A percentile compares a stretch with the other conserved stretches of the same genome.
These are phyloP conservation scores for Apoda limacodes DNA, from an alignment of 2,888 invertebrate species.

Conservation along the genomic window DNA sequence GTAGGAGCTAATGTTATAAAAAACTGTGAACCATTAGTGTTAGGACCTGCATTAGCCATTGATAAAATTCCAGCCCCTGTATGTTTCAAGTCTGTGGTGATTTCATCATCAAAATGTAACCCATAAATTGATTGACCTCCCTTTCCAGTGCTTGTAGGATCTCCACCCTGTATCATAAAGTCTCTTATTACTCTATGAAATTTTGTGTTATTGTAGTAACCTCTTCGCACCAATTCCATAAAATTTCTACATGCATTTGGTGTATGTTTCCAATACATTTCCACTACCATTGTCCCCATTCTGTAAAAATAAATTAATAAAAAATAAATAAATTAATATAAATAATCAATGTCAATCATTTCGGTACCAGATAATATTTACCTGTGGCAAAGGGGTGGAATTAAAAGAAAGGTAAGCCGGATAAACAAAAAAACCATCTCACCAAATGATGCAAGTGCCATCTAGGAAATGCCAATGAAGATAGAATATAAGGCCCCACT, in stretches of 20 bases:
- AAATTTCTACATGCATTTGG: constrained; percentile 98
- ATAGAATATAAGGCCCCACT: too few species aligned
- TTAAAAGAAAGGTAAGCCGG: too few species aligned
- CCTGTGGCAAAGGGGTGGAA: too few species aligned
- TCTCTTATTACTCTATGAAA: constrained; percentile 96
- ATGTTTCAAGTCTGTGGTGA: constrained; percentile 93
- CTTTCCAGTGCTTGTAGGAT: constrained; percentile 96
- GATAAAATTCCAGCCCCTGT: constrained; percentile 92
- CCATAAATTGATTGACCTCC: constrained; percentile 98
- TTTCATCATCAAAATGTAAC: constrained; percentile 94
- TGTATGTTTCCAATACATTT: constrained; percentile 98
- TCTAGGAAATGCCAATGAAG: too few species aligned
- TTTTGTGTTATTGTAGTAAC: constrained; percentile 95
- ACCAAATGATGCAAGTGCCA: too few species aligned
- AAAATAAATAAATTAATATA: too few species aligned
- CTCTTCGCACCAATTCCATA: constrained; percentile 91
- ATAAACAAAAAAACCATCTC: too few species aligned
- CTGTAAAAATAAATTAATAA: too few species aligned
- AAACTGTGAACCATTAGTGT: constrained; percentile 98
- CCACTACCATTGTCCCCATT: constrained; percentile 93
- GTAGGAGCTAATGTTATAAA: constrained; percentile 97
- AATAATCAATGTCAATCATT: too few species aligned
- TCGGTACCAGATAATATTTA: too few species aligned
- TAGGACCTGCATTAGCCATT: constrained; percentile 98
- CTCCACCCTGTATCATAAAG: constrained; percentile 96